Conservation (phyloP, 2,797 vertebrate genomes). For the Remorina albescens region DNA sequence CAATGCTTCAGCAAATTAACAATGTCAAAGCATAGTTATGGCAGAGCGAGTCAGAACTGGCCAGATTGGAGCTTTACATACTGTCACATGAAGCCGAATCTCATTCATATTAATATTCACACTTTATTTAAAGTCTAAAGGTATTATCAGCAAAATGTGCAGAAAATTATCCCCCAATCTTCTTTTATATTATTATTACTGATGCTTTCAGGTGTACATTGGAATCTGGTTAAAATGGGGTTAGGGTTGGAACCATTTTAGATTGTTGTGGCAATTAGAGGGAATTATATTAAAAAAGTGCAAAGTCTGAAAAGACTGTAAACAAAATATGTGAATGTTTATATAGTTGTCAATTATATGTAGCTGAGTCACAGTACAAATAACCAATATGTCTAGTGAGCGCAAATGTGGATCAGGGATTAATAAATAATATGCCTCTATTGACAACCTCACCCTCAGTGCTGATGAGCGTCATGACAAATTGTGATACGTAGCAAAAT, state of each 20-base stretch:
- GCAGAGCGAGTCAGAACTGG: neutral
- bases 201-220: neutral
- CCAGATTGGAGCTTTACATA: neutral
- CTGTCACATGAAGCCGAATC: neutral
- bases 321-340: neutral
- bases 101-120: neutral
- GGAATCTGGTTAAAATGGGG: neutral
- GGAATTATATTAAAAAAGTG: neutral
- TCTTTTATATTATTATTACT: neutral
- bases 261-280: neutral
- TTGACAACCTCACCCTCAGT: neutral
- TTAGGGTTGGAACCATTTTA: neutral
- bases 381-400: neutral
- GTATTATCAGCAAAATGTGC: neutral
- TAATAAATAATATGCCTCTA: neutral
- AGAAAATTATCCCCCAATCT: neutral
- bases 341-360: neutral
- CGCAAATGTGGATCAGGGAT: neutral
- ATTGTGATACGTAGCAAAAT: too few species aligned
- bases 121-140: too few species aligned
- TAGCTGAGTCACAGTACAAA: too few species aligned
- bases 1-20: neutral
- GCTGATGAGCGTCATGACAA: neutral
- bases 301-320: neutral
- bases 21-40: too few species aligned